Percentiles rank a stretch among this genome's conserved stretches.
Conservation (phyloP, 1,140 invertebrate species). For the Drosophila serrata region DNA sequence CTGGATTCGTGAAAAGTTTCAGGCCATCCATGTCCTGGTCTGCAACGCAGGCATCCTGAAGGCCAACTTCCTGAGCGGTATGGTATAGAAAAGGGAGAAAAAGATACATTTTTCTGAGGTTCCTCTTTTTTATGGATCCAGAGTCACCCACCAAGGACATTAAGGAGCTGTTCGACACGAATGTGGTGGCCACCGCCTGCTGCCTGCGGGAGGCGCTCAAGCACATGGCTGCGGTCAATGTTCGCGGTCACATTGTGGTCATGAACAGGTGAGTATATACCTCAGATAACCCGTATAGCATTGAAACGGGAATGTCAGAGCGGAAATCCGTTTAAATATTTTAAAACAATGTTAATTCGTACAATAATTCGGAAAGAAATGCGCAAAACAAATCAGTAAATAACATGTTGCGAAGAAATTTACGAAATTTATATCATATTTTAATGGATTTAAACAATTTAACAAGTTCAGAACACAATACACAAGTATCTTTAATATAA, state of each 20-base stretch:
- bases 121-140: slow-evolving; percentile 8
- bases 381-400: not conserved
- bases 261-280: slow-evolving; percentile 81
- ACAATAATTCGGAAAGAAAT: not conserved
- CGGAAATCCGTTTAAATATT: not conserved
- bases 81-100: not conserved
- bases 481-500: not conserved
- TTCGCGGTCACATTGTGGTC: slow-evolving; percentile 83
- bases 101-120: not conserved
- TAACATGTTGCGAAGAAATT: not conserved
- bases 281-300: too few relatives aligned
- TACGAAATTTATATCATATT: not conserved
- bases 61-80: slow-evolving; percentile 78
- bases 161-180: slow-evolving; percentile 86
- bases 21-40: slow-evolving; percentile 71
- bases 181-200: slow-evolving; percentile 87
- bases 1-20: slow-evolving; percentile 75
- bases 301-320: not conserved
- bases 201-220: slow-evolving; percentile 87
- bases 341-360: not conserved
- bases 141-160: slow-evolving; percentile 77
- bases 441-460: not conserved
- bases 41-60: slow-evolving; percentile 83
- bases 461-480: not conserved
- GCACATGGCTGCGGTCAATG: slow-evolving; percentile 85